Evolutionary conservation across 2,113 vertebrate species (phyloP), one percentile per base, ranked within the genome.

Genomic region (Xiphophorus hellerii): DNA sequence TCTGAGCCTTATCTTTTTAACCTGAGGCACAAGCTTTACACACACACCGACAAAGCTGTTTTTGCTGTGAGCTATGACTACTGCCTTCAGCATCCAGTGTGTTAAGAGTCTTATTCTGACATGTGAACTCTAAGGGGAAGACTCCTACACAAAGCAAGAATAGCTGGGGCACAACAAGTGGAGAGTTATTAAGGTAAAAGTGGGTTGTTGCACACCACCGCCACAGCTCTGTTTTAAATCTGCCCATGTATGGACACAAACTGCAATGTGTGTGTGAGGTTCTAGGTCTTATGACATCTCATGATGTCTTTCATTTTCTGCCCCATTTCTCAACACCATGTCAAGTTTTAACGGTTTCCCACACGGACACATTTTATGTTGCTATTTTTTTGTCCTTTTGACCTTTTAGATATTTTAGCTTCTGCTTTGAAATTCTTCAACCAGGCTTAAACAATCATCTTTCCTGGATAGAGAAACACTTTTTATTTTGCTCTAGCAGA

Each of bases 161-260:
- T n/a, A 66, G 60, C 78, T 33, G 13, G 25, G 12, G 67, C 76
- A 54, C 9, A 60, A 60, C 12, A 20, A 48, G 44, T 48, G 42
- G 62, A 76, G 75, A 84, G 65, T 30, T 73, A 77, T 84, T 62
- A 4, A 13, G 62, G 84, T 70, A 73, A 62, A 71, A 84, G 72
- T 42, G 73, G 63, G 74, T 25, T 82, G 86, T 83, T 82, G 71
- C 44, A 79, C 67, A 29, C 75, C 15, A 48, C 15, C 42, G 7
- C 48, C 51, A 54, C 20, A 61, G 76, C 86, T 76, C 30, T 14
- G 29, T 80, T 77, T 66, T 87, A 80, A 90, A 80, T 88, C 87
- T 91, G 87, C 77, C 92, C 92, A 89, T 92, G 76, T 93, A 92
- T 91, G 92, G 90, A 90, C 82, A 85, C 88, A 83, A 89, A 84